Percentiles rank a stretch among this genome's conserved stretches.
Conservation (phyloP, 2,797 vertebrate genomes). For the Enteromius paludinosus region DNA sequence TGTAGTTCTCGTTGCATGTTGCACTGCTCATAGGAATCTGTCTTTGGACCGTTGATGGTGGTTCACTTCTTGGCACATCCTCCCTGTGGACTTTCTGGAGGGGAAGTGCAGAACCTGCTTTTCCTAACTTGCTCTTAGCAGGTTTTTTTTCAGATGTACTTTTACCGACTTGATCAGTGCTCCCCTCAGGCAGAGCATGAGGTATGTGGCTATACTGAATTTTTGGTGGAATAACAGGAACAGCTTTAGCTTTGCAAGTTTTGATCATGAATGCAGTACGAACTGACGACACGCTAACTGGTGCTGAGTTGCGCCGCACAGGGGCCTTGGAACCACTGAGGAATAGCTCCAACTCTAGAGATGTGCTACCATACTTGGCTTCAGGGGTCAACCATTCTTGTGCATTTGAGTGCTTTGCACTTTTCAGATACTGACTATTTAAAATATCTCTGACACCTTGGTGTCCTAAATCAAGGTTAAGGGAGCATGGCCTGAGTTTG, state of each 20-base stretch:
- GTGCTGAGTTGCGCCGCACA: constrained; percentile 92
- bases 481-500: constrained; percentile 86
- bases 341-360: constrained; percentile 78
- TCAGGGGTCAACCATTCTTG: constrained; percentile 64
- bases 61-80: constrained; percentile 82
- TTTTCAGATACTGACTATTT: constrained; percentile 72
- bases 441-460: constrained; percentile 80
- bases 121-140: constrained; percentile 66
- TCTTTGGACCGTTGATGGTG: constrained; percentile 67
- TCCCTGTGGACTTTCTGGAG: constrained; percentile 77
- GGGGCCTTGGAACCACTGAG: constrained; percentile 78
- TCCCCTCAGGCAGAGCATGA: constrained; percentile 77
- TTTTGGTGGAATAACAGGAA: constrained; percentile 93
- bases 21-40: constrained; percentile 69
- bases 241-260: constrained; percentile 93
- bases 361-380: constrained; percentile 61
- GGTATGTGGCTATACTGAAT: constrained; percentile 96
- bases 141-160: constrained; percentile 74
- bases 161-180: constrained; percentile 64
- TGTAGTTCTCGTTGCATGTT: constrained; percentile 64
- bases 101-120: constrained; percentile 69
- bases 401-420: constrained; percentile 63
- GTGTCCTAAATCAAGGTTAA: constrained; percentile 86
- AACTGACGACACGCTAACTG: constrained; percentile 92
- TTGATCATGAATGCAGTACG: constrained; percentile 97